Evolutionary conservation across 2,888 invertebrate genomes (phyloP), one percentile per base, ranked within the genome.

Genomic region (Pristionchus entomophagus): DNA sequence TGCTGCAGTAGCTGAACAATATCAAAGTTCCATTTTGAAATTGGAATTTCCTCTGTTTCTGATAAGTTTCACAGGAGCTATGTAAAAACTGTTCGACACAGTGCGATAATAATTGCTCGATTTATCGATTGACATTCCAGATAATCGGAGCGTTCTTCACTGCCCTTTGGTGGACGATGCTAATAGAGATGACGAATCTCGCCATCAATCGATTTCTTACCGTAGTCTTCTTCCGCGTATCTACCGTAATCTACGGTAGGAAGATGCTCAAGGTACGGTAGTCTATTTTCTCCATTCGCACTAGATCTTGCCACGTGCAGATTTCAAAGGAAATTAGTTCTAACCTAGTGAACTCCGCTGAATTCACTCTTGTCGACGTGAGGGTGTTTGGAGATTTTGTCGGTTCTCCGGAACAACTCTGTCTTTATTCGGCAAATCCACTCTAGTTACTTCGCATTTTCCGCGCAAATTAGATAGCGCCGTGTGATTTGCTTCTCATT

Each of bases 61-160:
- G n/a, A n/a, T n/a, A n/a, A n/a, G n/a, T n/a, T n/a, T n/a, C n/a
- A n/a, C n/a, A n/a, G n/a, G n/a, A n/a, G n/a, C n/a, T n/a, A n/a
- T n/a, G n/a, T n/a, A n/a, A n/a, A n/a, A n/a, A n/a, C n/a, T n/a
- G n/a, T n/a, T n/a, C n/a, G n/a, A n/a, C n/a, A 45, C 45, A 45
- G 8, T 10, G 6, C 45, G 6, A 10, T 45, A 45, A 10, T 45
- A 45, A 45, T 45, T 14, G 45, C 45, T 45, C 14, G 45, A 6
- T 6, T 10, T 45, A 45, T 45, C 45, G 45, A 59, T 32, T n/a
- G n/a, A n/a, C n/a, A 45, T 45, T 45, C 17, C 78, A 49, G 78
- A 80, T 80, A 38, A 80, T 80, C 78, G 78, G 78, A 14, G 78
- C 78, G 0, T 19, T 51, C 10, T 80, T 80, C 78, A 80, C 78